These are phyloP conservation scores for Ceratina australensis DNA, from an alignment of 1,140 invertebrate genomes.

Conservation along the genomic window DNA sequence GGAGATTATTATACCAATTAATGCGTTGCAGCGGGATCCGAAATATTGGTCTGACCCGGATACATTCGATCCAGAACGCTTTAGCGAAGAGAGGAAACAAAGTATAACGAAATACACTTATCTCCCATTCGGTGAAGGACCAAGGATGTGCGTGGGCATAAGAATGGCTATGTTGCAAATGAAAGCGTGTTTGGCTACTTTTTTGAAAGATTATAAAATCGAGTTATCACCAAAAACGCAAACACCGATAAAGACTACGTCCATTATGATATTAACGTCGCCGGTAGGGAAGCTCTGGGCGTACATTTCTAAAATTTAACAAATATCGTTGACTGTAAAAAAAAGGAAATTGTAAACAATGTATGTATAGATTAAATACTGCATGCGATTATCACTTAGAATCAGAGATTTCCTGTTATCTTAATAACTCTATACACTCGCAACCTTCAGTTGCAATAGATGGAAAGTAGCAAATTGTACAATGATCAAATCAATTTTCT, in stretches of 20 bases:
- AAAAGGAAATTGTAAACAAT: too few relatives aligned
- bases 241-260: too few relatives aligned
- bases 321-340: too few relatives aligned
- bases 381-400: too few relatives aligned
- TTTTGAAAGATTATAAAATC: conserved; percentile 56
- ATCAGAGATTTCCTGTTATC: too few relatives aligned
- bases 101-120: conserved; percentile 70
- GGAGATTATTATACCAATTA: conserved; percentile 72
- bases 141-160: conserved; percentile 81
- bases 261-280: conserved; percentile 14
- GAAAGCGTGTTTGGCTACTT: conserved; percentile 45
- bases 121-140: conserved; percentile 83
- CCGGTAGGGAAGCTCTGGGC: conserved; percentile 52
- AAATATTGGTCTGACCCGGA: conserved; percentile 79
- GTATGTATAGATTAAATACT: too few relatives aligned
- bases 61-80: conserved; percentile 84
- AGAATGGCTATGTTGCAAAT: conserved; percentile 55
- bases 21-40: conserved; percentile 74
- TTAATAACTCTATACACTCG: too few relatives aligned
- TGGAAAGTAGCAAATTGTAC: too few relatives aligned
- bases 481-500: too few relatives aligned
- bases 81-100: conserved; percentile 74
- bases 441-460: too few relatives aligned
- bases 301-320: conserved; percentile 5
- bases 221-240: conserved; percentile 57